Percentiles rank a stretch among this genome's conserved stretches.
Conservation (phyloP, 37 sponge, comb jelly and placozoan genomes). For the Halisarca cf. caerulea region DNA sequence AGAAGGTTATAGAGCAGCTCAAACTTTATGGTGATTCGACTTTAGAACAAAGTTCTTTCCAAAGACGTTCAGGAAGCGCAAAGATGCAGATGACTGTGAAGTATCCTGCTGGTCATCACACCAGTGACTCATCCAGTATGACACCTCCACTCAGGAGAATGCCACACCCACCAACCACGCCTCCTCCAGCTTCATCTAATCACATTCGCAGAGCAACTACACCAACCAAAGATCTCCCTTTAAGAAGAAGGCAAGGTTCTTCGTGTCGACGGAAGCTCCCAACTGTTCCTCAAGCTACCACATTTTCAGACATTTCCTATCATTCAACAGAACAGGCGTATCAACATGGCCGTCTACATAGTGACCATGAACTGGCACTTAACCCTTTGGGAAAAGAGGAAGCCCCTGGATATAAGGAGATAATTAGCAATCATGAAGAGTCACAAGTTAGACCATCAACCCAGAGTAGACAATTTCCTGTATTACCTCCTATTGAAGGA, state of each 20-base stretch:
- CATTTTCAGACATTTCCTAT: no score
- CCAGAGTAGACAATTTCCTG: neutral
- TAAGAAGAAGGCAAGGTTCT: neutral
- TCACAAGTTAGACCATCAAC: neutral
- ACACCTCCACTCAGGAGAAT: slow-evolving; percentile 1
- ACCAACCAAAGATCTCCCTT: neutral
- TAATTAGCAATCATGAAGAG: neutral
- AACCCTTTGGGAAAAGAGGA: slow-evolving; percentile 2
- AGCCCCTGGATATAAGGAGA: slow-evolving; percentile 8
- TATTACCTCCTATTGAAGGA: slow-evolving; percentile 16
- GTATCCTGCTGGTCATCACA: neutral
- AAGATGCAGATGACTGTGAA: neutral
- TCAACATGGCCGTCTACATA: no score
- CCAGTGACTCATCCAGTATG: neutral
- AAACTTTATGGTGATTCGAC: slow-evolving; percentile 2
- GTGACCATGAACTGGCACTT: neutral
- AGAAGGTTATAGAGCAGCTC: slow-evolving; percentile 6
- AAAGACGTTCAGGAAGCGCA: neutral
- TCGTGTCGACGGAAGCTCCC: neutral
- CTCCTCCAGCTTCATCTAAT: neutral
- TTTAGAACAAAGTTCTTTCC: neutral
- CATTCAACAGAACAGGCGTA: no score
- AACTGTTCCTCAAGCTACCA: neutral
- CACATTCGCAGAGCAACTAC: slow-evolving; percentile 21
- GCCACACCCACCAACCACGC: slow-evolving; percentile 32